Conservation (phyloP, 2,888 invertebrate species). For the Eupeodes latifasciatus region DNA sequence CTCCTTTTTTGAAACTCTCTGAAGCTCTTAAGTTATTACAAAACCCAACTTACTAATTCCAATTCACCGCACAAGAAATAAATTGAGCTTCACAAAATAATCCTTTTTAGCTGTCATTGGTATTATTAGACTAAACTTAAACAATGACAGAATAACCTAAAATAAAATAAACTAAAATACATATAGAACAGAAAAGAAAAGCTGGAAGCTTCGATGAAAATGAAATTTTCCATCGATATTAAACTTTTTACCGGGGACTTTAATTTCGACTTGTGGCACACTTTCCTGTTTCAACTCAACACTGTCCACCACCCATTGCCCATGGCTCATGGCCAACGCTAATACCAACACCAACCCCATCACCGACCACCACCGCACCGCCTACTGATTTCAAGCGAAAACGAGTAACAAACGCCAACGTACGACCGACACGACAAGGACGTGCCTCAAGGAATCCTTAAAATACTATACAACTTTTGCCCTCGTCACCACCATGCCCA, state of each 20-base stretch:
- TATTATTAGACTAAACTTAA: conserved; percentile 65
- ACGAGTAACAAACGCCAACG: neutral
- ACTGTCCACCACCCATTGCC: neutral
- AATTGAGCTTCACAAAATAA: conserved; percentile 68
- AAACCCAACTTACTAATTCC: conserved; percentile 46
- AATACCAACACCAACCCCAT: too few relatives aligned
- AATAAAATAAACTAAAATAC: conserved; percentile 45
- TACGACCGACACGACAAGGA: neutral
- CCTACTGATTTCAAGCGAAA: too few relatives aligned
- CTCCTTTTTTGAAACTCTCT: neutral
- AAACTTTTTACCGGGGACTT: conserved; percentile 54
- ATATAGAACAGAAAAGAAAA: conserved; percentile 5
- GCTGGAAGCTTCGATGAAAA: conserved; percentile 61
- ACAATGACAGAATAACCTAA: conserved; percentile 64
- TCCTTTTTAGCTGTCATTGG: conserved; percentile 65
- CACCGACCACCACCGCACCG: neutral
- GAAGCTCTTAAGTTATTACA: neutral
- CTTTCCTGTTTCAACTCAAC: conserved; percentile 34
- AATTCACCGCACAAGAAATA: conserved; percentile 58
- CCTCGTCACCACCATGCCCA: conserved; percentile 13
- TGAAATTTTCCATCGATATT: conserved; percentile 61
- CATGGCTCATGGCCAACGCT: neutral
- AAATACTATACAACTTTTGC: conserved; percentile 57
- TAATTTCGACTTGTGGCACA: conserved; percentile 52
- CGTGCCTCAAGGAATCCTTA: conserved; percentile 57